phyloP scores from a whole-genome alignment of 2,113 vertebrate species.

The Xiphophorus couchianus region DNA sequence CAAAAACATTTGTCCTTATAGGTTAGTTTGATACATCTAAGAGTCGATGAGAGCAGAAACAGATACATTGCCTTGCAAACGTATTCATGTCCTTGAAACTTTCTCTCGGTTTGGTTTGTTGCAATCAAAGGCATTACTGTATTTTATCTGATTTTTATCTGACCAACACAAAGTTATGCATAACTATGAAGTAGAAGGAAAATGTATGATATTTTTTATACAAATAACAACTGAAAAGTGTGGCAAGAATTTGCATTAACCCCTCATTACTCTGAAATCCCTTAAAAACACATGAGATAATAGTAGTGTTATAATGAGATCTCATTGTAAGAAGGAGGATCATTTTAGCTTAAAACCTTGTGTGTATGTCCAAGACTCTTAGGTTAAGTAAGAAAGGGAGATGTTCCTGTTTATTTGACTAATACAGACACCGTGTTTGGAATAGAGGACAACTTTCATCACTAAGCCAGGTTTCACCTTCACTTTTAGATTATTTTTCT shows the following conservation, averaged over 20 bases:
- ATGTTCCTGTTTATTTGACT: neutral
- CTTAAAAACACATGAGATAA: neutral
- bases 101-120: neutral
- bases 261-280: neutral
- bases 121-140: neutral
- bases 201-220: neutral
- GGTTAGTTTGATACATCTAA: conserved; percentile 33
- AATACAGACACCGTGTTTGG: neutral
- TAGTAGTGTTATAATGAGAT: neutral
- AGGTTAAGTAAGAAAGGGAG: neutral
- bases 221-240: neutral
- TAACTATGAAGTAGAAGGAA: neutral
- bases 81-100: neutral
- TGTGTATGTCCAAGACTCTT: neutral
- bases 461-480: neutral
- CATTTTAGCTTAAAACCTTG: neutral
- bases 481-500: neutral
- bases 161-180: neutral
- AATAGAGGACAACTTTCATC: neutral
- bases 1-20: conserved; percentile 25
- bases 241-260: neutral
- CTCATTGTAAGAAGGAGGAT: neutral
- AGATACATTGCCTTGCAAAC: conserved; percentile 17
- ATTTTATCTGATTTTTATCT: neutral
- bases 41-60: conserved; percentile 20